These are phyloP conservation scores for Zaprionus lineosus DNA, from an alignment of 2,888 invertebrate genomes.

Conservation along the genomic window DNA sequence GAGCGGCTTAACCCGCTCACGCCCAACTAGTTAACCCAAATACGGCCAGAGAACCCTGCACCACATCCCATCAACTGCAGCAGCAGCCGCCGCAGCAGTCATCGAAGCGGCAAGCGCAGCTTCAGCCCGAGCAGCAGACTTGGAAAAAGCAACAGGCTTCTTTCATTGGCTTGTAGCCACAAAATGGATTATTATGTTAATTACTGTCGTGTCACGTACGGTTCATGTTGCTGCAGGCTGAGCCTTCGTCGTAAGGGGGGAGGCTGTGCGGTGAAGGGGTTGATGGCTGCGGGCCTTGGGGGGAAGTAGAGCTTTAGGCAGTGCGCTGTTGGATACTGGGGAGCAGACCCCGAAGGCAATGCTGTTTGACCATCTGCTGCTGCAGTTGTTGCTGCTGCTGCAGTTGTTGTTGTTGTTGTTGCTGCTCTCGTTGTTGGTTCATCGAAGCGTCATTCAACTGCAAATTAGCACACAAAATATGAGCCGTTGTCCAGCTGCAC, in stretches of 20 bases:
- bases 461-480: slow-evolving; percentile 63
- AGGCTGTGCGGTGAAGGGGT: too few relatives aligned
- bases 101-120: not conserved
- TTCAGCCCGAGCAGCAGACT: not conserved
- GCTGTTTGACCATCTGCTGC: slow-evolving; percentile 25
- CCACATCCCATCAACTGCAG: slow-evolving; percentile 1
- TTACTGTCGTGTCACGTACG: slow-evolving; percentile 69
- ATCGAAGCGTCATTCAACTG: slow-evolving; percentile 61
- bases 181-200: slow-evolving; percentile 72
- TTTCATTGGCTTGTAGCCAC: slow-evolving; percentile 48
- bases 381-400: slow-evolving; percentile 15
- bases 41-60: slow-evolving; percentile 23
- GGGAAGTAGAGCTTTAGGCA: not conserved
- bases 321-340: not conserved
- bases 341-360: slow-evolving; percentile 14
- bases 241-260: too few relatives aligned
- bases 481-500: slow-evolving; percentile 14
- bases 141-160: slow-evolving; percentile 18
- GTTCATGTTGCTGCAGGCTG: slow-evolving; percentile 35
- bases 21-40: slow-evolving; percentile 72
- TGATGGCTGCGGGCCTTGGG: too few relatives aligned
- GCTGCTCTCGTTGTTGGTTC: slow-evolving; percentile 20
- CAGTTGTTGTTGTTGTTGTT: slow-evolving; percentile 16
- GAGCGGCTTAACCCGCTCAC: slow-evolving; percentile 57
- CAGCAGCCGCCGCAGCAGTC: not conserved